Conservation (phyloP, 2,888 invertebrate species). For the Listrodromus nycthemerus region DNA sequence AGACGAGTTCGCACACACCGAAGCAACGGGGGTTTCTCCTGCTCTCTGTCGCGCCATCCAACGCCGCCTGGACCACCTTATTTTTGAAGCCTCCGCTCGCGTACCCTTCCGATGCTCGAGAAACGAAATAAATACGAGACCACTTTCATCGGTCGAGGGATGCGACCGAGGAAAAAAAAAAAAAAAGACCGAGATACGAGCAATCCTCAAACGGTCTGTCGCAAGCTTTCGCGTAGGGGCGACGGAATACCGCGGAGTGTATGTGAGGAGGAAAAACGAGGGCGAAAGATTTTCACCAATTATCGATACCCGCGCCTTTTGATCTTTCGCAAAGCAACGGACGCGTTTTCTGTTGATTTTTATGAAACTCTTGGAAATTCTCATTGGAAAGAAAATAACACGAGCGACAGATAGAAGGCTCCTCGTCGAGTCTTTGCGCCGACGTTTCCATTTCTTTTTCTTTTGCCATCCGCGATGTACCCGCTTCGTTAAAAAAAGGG, state of each 20-base stretch:
- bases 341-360: slow-evolving; percentile 80
- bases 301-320: slow-evolving; percentile 82
- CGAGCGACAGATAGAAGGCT: slow-evolving; percentile 63
- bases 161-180: background rate
- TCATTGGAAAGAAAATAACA: slow-evolving; percentile 73
- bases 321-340: slow-evolving; percentile 76
- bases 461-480: slow-evolving; percentile 33
- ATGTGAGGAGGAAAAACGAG: slow-evolving; percentile 53
- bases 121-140: slow-evolving; percentile 78
- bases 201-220: slow-evolving; percentile 81
- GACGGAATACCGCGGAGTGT: slow-evolving; percentile 24
- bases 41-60: slow-evolving; percentile 20
- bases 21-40: slow-evolving; percentile 21
- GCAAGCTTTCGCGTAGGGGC: slow-evolving; percentile 52
- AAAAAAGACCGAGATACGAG: slow-evolving; percentile 66
- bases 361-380: slow-evolving; percentile 77
- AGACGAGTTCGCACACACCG: slow-evolving; percentile 29
- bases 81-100: slow-evolving; percentile 10
- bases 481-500: slow-evolving; percentile 44
- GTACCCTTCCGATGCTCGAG: slow-evolving; percentile 62
- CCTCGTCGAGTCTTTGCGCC: slow-evolving; percentile 44
- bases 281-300: slow-evolving; percentile 82
- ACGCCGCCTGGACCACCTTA: slow-evolving; percentile 22
- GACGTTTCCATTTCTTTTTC: slow-evolving; percentile 29
- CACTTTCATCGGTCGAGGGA: slow-evolving; percentile 69